A percentile compares a stretch with the other conserved stretches of the same genome.
These are phyloP conservation scores for Chesias legatella DNA, from an alignment of 2,888 invertebrate species.

Conservation along the genomic window DNA sequence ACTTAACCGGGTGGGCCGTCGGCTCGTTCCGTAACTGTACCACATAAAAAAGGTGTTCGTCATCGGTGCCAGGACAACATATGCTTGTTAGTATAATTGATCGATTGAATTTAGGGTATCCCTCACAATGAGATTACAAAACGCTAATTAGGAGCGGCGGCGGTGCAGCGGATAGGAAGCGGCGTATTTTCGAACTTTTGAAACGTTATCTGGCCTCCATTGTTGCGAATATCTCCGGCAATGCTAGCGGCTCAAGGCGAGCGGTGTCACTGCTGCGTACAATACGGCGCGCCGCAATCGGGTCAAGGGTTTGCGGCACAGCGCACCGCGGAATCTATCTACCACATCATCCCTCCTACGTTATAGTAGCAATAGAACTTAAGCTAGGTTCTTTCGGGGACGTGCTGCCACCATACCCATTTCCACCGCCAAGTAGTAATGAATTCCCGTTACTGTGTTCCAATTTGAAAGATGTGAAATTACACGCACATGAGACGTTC, in stretches of 20 bases:
- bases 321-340: constrained; percentile 35
- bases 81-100: constrained; percentile 1
- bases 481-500: too few relatives aligned
- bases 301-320: constrained; percentile 70
- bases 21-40: too few relatives aligned
- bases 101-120: constrained; percentile 27
- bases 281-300: constrained; percentile 69
- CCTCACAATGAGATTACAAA: constrained; percentile 55
- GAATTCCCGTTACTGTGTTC: too few relatives aligned
- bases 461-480: too few relatives aligned
- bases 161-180: constrained; percentile 56
- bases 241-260: constrained; percentile 79
- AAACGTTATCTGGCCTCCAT: constrained; percentile 80
- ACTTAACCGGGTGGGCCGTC: too few relatives aligned
- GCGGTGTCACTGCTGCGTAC: constrained; percentile 79
- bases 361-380: too few relatives aligned
- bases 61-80: constrained; percentile 12
- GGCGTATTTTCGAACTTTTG: constrained; percentile 77
- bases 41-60: constrained; percentile 24
- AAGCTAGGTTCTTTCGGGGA: too few relatives aligned
- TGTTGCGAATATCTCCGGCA: constrained; percentile 81
- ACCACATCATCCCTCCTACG: constrained; percentile 19
- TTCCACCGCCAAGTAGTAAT: too few relatives aligned
- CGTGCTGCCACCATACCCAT: too few relatives aligned
- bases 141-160: constrained; percentile 60